A percentile compares a stretch with the other conserved stretches of the same genome.
phyloP scores from a whole-genome alignment of 1,140 invertebrate genomes.

The Stegodyphus mimosarum region DNA sequence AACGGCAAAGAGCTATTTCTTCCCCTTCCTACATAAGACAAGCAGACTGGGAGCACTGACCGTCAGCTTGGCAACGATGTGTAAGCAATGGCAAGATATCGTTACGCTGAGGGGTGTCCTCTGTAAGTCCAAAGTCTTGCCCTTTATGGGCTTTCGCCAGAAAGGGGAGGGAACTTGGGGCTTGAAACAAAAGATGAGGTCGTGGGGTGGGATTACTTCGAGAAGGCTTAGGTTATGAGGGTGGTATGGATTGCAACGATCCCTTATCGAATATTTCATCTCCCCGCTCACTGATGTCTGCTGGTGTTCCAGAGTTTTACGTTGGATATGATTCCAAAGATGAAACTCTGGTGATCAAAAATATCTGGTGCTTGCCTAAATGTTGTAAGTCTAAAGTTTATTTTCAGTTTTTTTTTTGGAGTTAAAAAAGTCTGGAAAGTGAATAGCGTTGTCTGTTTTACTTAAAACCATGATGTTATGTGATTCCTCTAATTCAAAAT shows the following conservation, averaged over 20 bases:
- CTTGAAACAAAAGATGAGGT: conserved; percentile 44
- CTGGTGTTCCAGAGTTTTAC: no score
- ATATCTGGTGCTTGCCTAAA: no score
- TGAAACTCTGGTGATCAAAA: no score
- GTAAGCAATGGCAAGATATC: conserved; percentile 28
- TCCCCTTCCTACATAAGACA: background rate
- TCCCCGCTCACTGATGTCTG: no score
- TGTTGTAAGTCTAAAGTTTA: no score
- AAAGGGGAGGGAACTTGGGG: conserved; percentile 2
- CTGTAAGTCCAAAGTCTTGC: conserved; percentile 20
- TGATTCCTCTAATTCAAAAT: no score
- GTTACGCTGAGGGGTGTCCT: conserved; percentile 19
- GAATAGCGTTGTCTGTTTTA: no score
- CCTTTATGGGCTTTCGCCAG: conserved; percentile 22
- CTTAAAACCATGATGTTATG: no score
- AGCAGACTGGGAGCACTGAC: background rate
- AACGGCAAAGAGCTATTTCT: background rate
- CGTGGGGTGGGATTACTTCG: conserved; percentile 7
- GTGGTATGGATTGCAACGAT: background rate
- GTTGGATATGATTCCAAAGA: no score
- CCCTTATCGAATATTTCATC: no score
- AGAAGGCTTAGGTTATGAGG: conserved; percentile 26
- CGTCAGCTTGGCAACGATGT: conserved; percentile 38
- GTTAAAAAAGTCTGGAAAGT: no score
- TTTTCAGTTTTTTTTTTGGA: no score